Base-by-base conservation (phyloP, 2,888 invertebrate genomes). In the Gonocerus acuteangulatus region DNA sequence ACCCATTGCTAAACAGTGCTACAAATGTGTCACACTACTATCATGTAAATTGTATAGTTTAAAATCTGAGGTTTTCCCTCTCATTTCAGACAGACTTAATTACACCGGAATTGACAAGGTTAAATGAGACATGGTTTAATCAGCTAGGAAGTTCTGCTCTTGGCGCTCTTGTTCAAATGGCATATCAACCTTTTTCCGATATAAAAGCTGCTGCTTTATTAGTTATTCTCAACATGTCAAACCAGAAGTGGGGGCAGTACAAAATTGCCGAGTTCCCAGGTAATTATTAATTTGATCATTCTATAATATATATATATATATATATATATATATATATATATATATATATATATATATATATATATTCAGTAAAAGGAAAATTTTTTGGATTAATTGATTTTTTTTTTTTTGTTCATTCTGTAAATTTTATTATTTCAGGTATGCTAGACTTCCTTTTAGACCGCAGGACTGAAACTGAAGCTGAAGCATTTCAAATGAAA, bases 141-240 rank as follows among this genome's bases (percentile, higher is more conserved):
- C 69, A 73, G 13, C 72, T 86, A 9, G 73, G 75, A 11, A 71
- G 76, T 1, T 73, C 79, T 62, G 78, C 86, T 0, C 79, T 85
- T 72, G 81, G 83, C 61, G 73, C 81, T 42, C 74, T 90, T 39
- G 77, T 81, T 70, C 72, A 77, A 1, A 75, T 84, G 44, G 82
- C 84, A 63, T 83, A 83, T 65, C 89, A 86, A 74, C 93, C 94
- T 6, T 93, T 94, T 71, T 76, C 82, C 0, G 93, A 94, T 68
- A 78, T 92, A 15, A 83, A 85, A 71, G 71, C 82, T 61, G 82
- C 86, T 15, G 83, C 85, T 18, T 76, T 89, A 47, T 76, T 78
- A 15, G 75, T 90, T 27, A 73, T 93, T 47, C 78, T 79, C 67
- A 79, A 84, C 1, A 71, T 92, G 15, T 83, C 86, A 18, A 75